Evolutionary conservation across 1,140 invertebrate species (phyloP), one percentile per base, ranked within the genome.

Genomic region (Penaeus vannamei): DNA sequence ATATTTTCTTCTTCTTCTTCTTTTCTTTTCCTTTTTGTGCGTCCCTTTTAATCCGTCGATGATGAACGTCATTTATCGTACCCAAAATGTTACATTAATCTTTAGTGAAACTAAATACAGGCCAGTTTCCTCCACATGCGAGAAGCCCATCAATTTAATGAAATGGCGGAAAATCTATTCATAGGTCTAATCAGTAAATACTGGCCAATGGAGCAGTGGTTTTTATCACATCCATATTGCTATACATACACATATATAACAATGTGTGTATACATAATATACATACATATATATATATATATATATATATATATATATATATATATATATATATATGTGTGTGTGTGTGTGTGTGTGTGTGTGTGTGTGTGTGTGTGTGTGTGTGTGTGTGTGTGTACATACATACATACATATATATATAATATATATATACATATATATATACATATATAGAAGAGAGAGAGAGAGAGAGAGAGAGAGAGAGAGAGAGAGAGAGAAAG

Each of bases 221-320:
- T 36, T 36, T 36, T 36, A 36, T 36, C 36, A 1, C 36, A 5
- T 36, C 5, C 36, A 2, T 36, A 36, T 36, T 36, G 36, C 5
- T 62, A 59, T n/a, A 61, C 20, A 62, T 62, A 84, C 0, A 23
- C 17, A 36, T 61, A 12, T 12, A 62, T 23, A n/a, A 23, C 4
- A n/a, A 26, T 61, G 29, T 23, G 2, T 60, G 62, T 64, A 61
- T 17, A 26, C 4, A 61, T 64, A 61, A 32, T 42, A 42, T 81
- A 42, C n/a, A 81, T 81, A 81, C 22, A 81, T 76, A 76, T 76
- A 76, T 81, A 42, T 81, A 81, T 81, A 81, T 81, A 81, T 81
- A 81, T 81, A 81, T 81, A 81, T 81, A 81, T 81, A 46, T 81
- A n/a, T 81, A n/a, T 81, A n/a, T 81, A n/a, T 81, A n/a, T 81